Evolutionary conservation across 2,113 vertebrate species (phyloP), one percentile per base, ranked within the genome.

Genomic region (Oostethus manadensis): DNA sequence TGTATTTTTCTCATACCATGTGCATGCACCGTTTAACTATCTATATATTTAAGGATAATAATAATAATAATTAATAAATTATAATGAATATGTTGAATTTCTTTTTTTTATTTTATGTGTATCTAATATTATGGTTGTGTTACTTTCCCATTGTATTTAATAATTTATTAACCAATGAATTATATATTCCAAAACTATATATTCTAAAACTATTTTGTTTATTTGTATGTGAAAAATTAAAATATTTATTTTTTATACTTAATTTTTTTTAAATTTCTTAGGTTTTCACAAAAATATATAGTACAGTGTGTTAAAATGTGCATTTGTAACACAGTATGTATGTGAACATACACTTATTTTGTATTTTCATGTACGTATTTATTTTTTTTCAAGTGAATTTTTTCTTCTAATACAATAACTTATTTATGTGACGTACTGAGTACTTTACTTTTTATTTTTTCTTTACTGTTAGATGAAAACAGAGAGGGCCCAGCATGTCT

Each of bases 401-500:
- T 9, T 20, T 53, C 15, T 3, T 14, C 6, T 33, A 33, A 33
- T 33, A 33, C 29, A 33, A 7, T 33, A 33, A 1, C 5, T 33
- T 33, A 33, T 33, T 4, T 33, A 33, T 33, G 4, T 33, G 29
- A 33, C 29, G 8, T 33, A 33, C 23, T 26, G 2, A 3, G 5
- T 26, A 5, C 2, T 16, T 10, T 15, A 26, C 29, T n/a, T 3
- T 51, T 3, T 6, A 17, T 5, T 21, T 57, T 26, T 2, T 17
- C 3, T 13, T 8, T 6, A 11, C 20, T 50, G 21, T 50, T 16
- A 22, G 51, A 35, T 17, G 1, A 18, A 10, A 7, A 10, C n/a
- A 0, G 29, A 82, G 54, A 7, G 29, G 29, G 29, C 29, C 29
- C 29, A 33, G 29, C 29, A 33, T 29, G 35, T 22, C 44, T 48